phyloP scores from a whole-genome alignment of 2,888 invertebrate species.

The Synanthedon vespiformis region DNA sequence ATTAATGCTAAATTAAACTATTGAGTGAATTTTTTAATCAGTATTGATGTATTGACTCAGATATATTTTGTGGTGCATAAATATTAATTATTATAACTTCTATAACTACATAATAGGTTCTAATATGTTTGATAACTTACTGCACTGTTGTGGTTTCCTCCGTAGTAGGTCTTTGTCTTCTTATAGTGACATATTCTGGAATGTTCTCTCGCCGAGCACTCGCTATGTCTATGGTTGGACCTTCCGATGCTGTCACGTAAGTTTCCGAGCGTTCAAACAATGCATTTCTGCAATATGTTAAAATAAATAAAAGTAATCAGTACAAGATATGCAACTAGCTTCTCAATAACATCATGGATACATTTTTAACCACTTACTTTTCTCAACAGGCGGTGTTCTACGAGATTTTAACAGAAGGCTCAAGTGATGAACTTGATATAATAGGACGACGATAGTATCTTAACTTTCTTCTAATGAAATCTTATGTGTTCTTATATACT shows the following conservation, averaged over 20 bases:
- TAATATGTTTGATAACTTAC: constrained; percentile 45
- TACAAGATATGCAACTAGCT: too few relatives aligned
- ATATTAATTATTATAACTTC: not conserved
- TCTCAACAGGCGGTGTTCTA: too few relatives aligned
- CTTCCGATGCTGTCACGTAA: constrained; percentile 34
- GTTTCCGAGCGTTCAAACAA: constrained; percentile 51
- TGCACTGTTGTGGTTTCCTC: constrained; percentile 58
- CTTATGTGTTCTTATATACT: too few relatives aligned
- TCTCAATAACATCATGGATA: too few relatives aligned
- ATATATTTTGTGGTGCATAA: not conserved
- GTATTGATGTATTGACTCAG: not conserved
- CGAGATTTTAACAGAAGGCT: too few relatives aligned
- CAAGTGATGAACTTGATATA: too few relatives aligned
- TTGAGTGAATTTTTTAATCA: not conserved
- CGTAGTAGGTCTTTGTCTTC: constrained; percentile 68
- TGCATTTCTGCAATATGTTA: constrained; percentile 37
- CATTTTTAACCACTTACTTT: too few relatives aligned
- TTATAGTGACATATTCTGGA: constrained; percentile 77
- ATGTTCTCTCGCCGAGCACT: constrained; percentile 40
- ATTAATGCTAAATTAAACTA: too few relatives aligned
- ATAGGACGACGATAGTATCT: too few relatives aligned
- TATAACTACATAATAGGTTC: constrained; percentile 5
- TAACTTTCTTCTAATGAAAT: too few relatives aligned
- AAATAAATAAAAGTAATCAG: too few relatives aligned
- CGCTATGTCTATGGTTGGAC: constrained; percentile 30